Conservation (phyloP, 2,113 vertebrate genomes). For the Protobothrops mucrosquamatus region DNA sequence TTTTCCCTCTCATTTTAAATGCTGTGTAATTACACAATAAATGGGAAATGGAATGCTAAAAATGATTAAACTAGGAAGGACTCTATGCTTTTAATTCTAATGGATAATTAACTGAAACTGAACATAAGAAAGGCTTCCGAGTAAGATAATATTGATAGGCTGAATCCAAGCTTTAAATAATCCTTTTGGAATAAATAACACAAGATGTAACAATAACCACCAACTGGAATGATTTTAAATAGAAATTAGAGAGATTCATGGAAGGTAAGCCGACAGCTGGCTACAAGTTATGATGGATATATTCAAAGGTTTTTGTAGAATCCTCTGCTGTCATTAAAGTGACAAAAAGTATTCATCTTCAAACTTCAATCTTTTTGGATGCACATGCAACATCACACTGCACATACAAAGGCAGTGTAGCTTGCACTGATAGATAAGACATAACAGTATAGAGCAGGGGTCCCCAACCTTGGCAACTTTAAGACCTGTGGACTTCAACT, state of each 20-base stretch:
- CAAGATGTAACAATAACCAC: not conserved
- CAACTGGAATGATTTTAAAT: not conserved
- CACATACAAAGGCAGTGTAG: not conserved
- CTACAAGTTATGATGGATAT: not conserved
- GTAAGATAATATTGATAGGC: not conserved
- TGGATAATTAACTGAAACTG: not conserved
- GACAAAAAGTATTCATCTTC: not conserved
- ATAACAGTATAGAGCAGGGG: not conserved
- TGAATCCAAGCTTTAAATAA: not conserved
- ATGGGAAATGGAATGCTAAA: not conserved
- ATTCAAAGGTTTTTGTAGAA: not conserved
- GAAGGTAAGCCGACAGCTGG: not conserved
- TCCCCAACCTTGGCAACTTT: too few species aligned
- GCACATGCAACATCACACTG: not conserved
- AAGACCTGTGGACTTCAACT: too few species aligned
- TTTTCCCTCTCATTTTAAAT: constrained; percentile 26
- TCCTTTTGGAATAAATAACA: not conserved
- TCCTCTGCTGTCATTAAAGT: not conserved
- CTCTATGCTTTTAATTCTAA: not conserved
- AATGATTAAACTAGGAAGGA: not conserved
- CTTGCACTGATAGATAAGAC: not conserved
- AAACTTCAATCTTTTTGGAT: not conserved
- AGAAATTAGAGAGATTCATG: not conserved
- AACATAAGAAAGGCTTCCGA: not conserved
- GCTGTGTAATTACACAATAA: not conserved